A percentile compares a stretch with the other conserved stretches of the same genome.
These are phyloP conservation scores for Neoascia interrupta DNA, from an alignment of 2,888 invertebrate species.

Conservation along the genomic window DNA sequence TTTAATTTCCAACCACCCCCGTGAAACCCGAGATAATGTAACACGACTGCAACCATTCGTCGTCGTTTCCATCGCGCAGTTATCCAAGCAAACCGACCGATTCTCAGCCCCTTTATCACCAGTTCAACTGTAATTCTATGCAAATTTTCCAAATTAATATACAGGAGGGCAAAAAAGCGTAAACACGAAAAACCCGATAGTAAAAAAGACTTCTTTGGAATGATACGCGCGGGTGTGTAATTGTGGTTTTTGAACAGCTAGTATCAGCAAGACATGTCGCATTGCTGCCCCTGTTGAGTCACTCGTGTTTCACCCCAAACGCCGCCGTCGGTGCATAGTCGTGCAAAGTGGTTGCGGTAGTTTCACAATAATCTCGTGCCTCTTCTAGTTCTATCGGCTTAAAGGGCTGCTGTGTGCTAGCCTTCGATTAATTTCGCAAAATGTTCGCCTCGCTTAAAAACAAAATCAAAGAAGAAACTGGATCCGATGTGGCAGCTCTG, in stretches of 20 bases:
- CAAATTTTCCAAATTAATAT: slow-evolving; percentile 31
- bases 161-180: background rate
- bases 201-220: slow-evolving; percentile 6
- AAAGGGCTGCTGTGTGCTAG: slow-evolving; percentile 53
- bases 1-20: background rate
- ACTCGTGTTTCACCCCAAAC: slow-evolving; percentile 26
- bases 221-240: slow-evolving; percentile 3
- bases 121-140: slow-evolving; percentile 29
- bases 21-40: slow-evolving; percentile 38
- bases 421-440: slow-evolving; percentile 63
- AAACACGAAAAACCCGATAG: slow-evolving; percentile 8
- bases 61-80: slow-evolving; percentile 27
- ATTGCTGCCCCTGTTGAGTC: slow-evolving; percentile 64
- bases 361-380: slow-evolving; percentile 18
- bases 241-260: background rate
- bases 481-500: slow-evolving; percentile 84
- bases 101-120: background rate
- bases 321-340: slow-evolving; percentile 17
- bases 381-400: slow-evolving; percentile 20
- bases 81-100: slow-evolving; percentile 24
- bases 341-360: slow-evolving; percentile 8
- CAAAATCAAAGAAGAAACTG: slow-evolving; percentile 94
- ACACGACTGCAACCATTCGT: slow-evolving; percentile 21
- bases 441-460: slow-evolving; percentile 95
- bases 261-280: slow-evolving; percentile 35